Conservation (phyloP, 2,797 vertebrate genomes). For the Peromyscus melanophrys region DNA sequence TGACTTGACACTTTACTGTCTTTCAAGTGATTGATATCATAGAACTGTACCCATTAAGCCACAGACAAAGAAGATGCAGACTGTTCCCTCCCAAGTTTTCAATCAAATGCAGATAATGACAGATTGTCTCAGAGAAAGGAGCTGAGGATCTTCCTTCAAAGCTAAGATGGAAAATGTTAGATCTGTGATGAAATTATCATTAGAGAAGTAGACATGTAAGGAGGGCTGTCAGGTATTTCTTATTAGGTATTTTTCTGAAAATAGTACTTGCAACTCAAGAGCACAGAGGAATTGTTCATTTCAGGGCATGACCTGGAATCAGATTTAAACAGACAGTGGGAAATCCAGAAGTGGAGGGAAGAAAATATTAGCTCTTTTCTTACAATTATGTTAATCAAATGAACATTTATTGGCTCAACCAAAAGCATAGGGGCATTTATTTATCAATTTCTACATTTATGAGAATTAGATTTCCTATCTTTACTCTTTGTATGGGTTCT, state of each 20-base stretch:
- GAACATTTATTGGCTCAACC: not conserved
- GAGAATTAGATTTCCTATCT: not conserved
- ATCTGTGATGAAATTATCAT: not conserved
- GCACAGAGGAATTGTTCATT: not conserved
- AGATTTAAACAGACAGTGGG: not conserved
- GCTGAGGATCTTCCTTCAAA: not conserved
- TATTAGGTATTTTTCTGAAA: constrained; percentile 28
- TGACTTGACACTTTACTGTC: constrained; percentile 18
- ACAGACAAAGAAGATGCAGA: constrained; percentile 10
- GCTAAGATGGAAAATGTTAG: not conserved
- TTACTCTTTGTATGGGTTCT: not conserved
- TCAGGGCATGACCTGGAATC: not conserved
- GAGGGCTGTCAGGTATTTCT: not conserved
- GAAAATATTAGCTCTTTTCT: not conserved
- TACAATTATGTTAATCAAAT: not conserved
- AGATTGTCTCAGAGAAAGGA: constrained; percentile 9
- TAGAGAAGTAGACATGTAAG: not conserved
- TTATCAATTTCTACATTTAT: not conserved
- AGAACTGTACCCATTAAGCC: constrained; percentile 34
- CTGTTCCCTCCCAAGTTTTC: not conserved
- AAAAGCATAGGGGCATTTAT: not conserved
- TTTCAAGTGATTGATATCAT: constrained; percentile 17
- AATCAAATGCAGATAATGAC: constrained; percentile 25
- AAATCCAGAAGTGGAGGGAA: not conserved
- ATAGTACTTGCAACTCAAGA: not conserved